Percentiles rank a stretch among this genome's conserved stretches.
phyloP scores from a whole-genome alignment of 2,888 invertebrate species.

The Callinectes sapidus region DNA sequence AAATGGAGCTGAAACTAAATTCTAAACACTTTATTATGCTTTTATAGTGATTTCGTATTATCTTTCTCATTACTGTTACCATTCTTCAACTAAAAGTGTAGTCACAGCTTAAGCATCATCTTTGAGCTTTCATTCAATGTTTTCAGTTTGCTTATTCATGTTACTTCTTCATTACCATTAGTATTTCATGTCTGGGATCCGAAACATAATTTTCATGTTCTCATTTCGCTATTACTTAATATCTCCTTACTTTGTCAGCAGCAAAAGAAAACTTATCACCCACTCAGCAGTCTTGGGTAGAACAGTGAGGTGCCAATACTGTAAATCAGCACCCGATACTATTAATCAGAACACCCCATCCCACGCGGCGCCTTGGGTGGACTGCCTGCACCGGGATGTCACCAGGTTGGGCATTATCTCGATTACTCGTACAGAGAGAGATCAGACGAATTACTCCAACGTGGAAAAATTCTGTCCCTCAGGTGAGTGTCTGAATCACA shows the following conservation, averaged over 20 bases:
- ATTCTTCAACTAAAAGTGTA: background rate
- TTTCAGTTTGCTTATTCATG: background rate
- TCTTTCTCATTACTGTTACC: background rate
- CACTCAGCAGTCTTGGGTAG: background rate
- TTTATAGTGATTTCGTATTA: background rate
- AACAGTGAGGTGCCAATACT: background rate
- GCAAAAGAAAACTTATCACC: background rate
- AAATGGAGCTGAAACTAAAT: background rate
- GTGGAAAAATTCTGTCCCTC: background rate
- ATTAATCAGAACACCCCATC: background rate
- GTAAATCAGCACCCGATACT: slow-evolving; percentile 21
- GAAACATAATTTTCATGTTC: background rate
- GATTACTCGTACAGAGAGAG: slow-evolving; percentile 25
- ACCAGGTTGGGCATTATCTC: background rate
- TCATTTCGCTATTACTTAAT: background rate
- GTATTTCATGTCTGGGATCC: background rate
- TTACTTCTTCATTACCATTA: background rate
- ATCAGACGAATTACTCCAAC: background rate
- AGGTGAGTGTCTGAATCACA: slow-evolving; percentile 21
- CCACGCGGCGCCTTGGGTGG: background rate
- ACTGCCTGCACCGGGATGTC: background rate
- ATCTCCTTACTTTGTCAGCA: background rate
- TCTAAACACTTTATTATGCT: background rate
- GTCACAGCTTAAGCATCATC: background rate
- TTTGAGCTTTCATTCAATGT: background rate